Evolutionary conservation across 2,888 invertebrate species (phyloP).

Genomic region (Calliphora vomitoria): DNA sequence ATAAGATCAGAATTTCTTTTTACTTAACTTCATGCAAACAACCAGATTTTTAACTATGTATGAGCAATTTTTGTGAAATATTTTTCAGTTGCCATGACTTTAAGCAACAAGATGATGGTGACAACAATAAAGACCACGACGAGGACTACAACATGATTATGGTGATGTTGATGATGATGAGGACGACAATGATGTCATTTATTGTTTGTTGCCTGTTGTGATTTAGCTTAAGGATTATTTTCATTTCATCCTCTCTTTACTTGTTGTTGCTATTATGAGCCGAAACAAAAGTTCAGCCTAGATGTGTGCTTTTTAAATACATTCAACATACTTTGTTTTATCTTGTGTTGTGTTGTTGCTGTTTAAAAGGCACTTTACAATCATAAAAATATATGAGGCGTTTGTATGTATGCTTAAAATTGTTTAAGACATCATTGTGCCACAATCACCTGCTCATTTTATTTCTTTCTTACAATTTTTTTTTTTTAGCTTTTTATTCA

Average conservation of each 20-base stretch:
- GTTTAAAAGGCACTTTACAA: conserved; percentile 47
- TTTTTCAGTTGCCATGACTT: neutral
- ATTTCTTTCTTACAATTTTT: neutral
- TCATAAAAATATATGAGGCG: conserved; percentile 41
- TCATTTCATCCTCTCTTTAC: neutral
- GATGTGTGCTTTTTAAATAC: conserved; percentile 37
- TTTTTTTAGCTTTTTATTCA: neutral
- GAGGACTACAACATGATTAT: neutral
- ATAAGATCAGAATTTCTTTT: neutral
- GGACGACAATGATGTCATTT: conserved; percentile 55
- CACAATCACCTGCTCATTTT: conserved; percentile 36
- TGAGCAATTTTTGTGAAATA: neutral
- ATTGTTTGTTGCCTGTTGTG: conserved; percentile 26
- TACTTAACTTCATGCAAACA: neutral
- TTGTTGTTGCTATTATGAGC: conserved; percentile 23
- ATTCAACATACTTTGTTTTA: conserved; percentile 35
- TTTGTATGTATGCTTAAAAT: neutral
- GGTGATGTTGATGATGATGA: conserved; percentile 33
- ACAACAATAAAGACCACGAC: conserved; percentile 14
- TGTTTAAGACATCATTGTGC: conserved; percentile 27
- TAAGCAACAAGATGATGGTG: neutral
- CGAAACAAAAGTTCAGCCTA: conserved; percentile 3
- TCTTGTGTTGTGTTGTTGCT: conserved; percentile 4
- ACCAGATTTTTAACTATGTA: conserved; percentile 2
- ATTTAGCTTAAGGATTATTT: neutral